A percentile compares a stretch with the other conserved stretches of the same genome.
Conservation (phyloP, 1,140 invertebrate genomes). For the Aphidius ervi region DNA sequence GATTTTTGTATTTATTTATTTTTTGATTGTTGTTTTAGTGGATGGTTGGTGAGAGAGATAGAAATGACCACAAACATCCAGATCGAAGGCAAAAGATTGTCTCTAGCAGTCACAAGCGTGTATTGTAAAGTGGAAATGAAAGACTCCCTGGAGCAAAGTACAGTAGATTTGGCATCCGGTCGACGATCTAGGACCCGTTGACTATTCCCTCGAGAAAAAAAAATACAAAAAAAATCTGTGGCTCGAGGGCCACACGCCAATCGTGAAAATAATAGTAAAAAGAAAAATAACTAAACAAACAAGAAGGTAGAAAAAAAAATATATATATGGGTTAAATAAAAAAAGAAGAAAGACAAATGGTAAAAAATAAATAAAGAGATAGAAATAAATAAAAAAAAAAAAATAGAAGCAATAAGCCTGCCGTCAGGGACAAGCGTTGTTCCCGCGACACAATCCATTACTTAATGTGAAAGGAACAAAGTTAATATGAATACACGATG, state of each 20-base stretch:
- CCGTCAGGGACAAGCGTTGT: slow-evolving; percentile 37
- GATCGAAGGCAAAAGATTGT: no score
- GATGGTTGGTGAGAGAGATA: no score
- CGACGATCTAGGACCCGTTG: not conserved
- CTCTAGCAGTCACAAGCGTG: no score
- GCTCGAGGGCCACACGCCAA: slow-evolving; percentile 7
- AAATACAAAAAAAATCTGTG: not conserved
- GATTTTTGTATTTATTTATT: no score
- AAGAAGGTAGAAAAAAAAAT: not conserved
- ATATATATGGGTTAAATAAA: slow-evolving; percentile 1
- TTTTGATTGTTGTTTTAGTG: no score
- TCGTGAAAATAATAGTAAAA: not conserved
- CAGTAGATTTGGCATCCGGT: slow-evolving; percentile 9
- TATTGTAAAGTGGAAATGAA: not conserved
- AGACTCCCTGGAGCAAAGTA: slow-evolving; percentile 5
- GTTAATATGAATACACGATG: slow-evolving; percentile 28
- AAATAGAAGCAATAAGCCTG: slow-evolving; percentile 29
- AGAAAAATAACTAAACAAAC: not conserved
- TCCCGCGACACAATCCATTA: slow-evolving; percentile 35
- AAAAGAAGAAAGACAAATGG: slow-evolving; percentile 17
- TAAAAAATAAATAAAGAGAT: slow-evolving; percentile 11
- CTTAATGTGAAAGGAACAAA: slow-evolving; percentile 27
- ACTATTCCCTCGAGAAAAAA: not conserved
- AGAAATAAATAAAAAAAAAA: slow-evolving; percentile 19
- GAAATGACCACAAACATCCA: no score